phyloP scores from a whole-genome alignment of 1,140 invertebrate genomes.

The Nephila pilipes region DNA sequence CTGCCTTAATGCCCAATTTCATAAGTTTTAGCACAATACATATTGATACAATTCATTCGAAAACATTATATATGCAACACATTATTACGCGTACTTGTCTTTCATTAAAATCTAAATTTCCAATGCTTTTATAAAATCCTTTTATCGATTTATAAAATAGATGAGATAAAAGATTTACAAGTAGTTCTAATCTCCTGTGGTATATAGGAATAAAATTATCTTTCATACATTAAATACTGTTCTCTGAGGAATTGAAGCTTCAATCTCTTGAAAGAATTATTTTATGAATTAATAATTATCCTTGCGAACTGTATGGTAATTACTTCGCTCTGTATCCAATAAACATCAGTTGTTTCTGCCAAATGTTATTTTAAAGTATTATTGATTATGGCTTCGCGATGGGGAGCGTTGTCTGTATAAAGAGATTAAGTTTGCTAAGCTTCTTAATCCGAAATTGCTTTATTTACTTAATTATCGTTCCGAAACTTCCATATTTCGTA shows the following conservation, averaged over 20 bases:
- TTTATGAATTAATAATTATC: conserved; percentile 35
- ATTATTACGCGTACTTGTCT: too few species aligned
- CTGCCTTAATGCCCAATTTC: too few species aligned
- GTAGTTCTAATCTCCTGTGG: background rate
- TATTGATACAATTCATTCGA: too few species aligned
- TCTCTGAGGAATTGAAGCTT: background rate
- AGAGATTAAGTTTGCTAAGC: background rate
- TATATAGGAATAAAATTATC: background rate
- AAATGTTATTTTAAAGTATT: conserved; percentile 40
- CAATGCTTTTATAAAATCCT: background rate
- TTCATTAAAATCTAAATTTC: too few species aligned
- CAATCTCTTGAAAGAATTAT: background rate
- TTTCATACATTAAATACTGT: background rate
- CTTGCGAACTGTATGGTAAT: background rate
- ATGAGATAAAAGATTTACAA: conserved; percentile 16
- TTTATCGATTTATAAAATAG: background rate
- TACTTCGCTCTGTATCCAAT: background rate
- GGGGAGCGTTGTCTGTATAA: background rate
- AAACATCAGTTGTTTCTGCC: background rate
- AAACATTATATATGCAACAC: too few species aligned
- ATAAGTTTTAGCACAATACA: too few species aligned
- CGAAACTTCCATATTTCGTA: background rate
- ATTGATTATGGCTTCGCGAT: background rate
- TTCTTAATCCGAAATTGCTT: background rate
- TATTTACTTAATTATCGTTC: background rate